Base-by-base conservation (phyloP, 2,797 vertebrate species). In the Remorina albescens region DNA sequence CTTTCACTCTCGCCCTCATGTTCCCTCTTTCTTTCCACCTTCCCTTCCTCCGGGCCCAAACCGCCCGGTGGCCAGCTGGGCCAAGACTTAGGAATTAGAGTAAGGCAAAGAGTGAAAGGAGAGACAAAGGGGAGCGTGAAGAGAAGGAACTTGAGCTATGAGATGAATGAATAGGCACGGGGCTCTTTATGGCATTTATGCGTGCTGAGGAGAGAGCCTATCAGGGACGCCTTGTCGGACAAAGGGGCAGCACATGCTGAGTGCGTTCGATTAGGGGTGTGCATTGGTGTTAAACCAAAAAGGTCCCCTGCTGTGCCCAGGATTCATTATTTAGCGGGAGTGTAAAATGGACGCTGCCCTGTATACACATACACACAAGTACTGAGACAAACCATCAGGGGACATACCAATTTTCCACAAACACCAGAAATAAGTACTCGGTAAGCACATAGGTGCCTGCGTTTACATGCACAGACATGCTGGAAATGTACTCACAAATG, bases 221-320 rank as follows among this genome's bases (percentile, higher is more conserved):
- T 88, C 55, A 82, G 57, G 21, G 77, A 83, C 82, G 77, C 74
- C 84, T 71, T 78, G 86, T 81, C 26, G 63, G 86, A 88, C 81
- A 89, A 86, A 89, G 76, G 74, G 76, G 32, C 78, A 50, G 84
- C 60, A 49, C 80, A 84, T 42, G 58, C 81, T 80, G 80, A 88
- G 83, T 82, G 83, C 72, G 78, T 86, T 92, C 84, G 81, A 89
- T 91, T 87, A 86, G 67, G 76, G 60, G 18, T 71, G 86, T 10
- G 34, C 82, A 75, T 51, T 67, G 78, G 81, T 71, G 84, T 88
- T 84, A 84, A 83, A 88, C 79, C 82, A 86, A 77, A 78, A 86
- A 71, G 67, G 71, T 56, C 75, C 73, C 91, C 85, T 47, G 81
- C 83, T 86, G 89, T 11, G 76, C 4, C 58, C 53, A 32, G 66